phyloP scores from a whole-genome alignment of 2,888 invertebrate genomes.

The Petrolisthes manimaculis region DNA sequence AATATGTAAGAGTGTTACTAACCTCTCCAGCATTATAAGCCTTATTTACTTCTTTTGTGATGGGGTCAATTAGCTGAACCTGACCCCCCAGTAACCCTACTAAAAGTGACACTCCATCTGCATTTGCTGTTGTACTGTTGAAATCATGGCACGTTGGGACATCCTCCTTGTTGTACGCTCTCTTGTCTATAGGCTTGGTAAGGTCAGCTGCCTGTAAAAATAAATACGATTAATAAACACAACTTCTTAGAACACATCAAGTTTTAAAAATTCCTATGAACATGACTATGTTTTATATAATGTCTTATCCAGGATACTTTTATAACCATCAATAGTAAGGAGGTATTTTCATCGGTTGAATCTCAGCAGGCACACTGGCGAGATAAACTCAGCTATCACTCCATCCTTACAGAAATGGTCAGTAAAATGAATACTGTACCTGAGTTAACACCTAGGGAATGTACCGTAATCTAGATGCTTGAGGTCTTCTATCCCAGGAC shows the following conservation, averaged over 20 bases:
- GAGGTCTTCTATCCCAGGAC: too few relatives aligned
- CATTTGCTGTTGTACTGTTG: constrained; percentile 85
- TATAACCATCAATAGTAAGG: too few relatives aligned
- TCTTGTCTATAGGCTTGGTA: constrained; percentile 96
- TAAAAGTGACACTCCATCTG: constrained; percentile 88
- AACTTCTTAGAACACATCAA: not conserved
- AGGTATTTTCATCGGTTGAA: too few relatives aligned
- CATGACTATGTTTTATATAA: too few relatives aligned
- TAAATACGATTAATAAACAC: not conserved
- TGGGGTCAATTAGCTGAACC: constrained; percentile 96
- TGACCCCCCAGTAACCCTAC: constrained; percentile 99
- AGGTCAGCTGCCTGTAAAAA: constrained; percentile 86
- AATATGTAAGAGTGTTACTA: constrained; percentile 22
- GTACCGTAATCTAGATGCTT: too few relatives aligned
- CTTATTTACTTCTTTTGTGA: constrained; percentile 90
- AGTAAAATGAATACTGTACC: too few relatives aligned
- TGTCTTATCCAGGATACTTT: too few relatives aligned
- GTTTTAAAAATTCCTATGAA: too few relatives aligned
- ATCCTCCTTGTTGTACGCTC: constrained; percentile 94
- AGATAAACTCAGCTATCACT: too few relatives aligned
- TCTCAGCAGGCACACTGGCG: too few relatives aligned
- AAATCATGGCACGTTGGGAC: constrained; percentile 97
- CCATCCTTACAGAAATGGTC: too few relatives aligned
- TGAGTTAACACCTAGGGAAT: too few relatives aligned
- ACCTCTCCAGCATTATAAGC: constrained; percentile 66